Base-by-base conservation (phyloP, 2,797 vertebrate species). In the Poecilia velifera region DNA sequence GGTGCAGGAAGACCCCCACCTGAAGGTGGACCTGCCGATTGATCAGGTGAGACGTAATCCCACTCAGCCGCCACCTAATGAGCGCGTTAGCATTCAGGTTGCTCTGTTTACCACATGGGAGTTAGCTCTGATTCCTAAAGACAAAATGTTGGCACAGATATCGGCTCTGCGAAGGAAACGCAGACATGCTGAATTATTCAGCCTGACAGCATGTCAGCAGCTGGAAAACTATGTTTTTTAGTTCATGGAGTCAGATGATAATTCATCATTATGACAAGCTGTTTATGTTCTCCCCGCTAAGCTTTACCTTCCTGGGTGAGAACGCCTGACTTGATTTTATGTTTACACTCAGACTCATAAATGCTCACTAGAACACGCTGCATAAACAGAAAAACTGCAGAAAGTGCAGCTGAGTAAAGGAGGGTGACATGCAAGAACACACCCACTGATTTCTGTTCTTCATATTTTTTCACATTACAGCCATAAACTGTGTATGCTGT, bases 21-120 rank as follows among this genome's bases (percentile, higher is more conserved):
- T 95, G 79, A 88, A 86, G 82, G 94, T 93, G 91, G 94, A 96
- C 68, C 82, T 95, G 81, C 94, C 94, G 14, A 84, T 94, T 85
- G 94, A 95, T 93, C 92, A 92, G 93, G 93, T 95, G 85, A 80
- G 88, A 80, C 53, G 22, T 55, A 62, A 66, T 34, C 62, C 3
- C 43, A 41, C 31, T 13, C 73, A 73, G 39, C 66, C 39, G 13
- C 39, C 41, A 14, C 73, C 80, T 55, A 62, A 78, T 68, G 81
- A 76, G 76, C 57, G 70, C 66, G 82, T 85, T 75, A 86, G 74
- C 49, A 74, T 14, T 0, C 71, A 4, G 25, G 62, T 84, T 25
- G 68, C 10, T 22, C 71, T 71, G 72, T 70, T 82, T 78, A 76
- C 78, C 45, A 72, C 73, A 79, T 71, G 62, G 79, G 83, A 79